Evolutionary conservation across 2,797 vertebrate species (phyloP), one percentile per base, ranked within the genome.

Genomic region (Parotocinclus haroldoi): DNA sequence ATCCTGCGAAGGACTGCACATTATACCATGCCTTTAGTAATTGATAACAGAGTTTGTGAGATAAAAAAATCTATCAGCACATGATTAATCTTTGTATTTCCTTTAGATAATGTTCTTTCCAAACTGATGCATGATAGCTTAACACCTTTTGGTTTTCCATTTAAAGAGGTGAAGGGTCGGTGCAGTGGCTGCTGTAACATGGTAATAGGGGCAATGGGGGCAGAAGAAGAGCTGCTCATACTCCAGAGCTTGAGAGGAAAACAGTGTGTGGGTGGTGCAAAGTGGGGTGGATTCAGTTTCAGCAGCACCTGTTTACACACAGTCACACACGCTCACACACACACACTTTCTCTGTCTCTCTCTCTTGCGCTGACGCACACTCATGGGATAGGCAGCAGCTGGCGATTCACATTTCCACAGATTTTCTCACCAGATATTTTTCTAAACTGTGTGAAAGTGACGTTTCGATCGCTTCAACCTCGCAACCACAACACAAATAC

Each of bases 311-410:
- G 38, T 37, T 45, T 48, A 46, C 48, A 75, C 63, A 66, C 18
- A 19, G 10, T 46, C 69, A 66, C 56, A 61, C 62, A 70, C 58
- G 56, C 67, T 45, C 53, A 63, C 52, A 37, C 27, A 46, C 36
- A 40, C 60, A 63, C 54, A 58, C 40, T 45, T 54, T 40, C 44
- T 42, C 11, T 18, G 6, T 37, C 50, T 45, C 27, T 27, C 5
- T 27, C 27, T 27, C 27, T 27, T 27, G 27, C 27, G 2, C 27
- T 27, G 27, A 27, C 19, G 9, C 18, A 40, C 17, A 42, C 67
- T 49, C 27, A 4, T 14, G 58, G 58, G 58, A 68, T 19, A 13
- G 44, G 44, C 42, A 62, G 51, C 58, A 62, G 67, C 67, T 69
- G 67, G 51, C 14, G 37, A 55, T 36, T 14, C 9, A 4, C 58